These are phyloP conservation scores for Panagrolaimus sp. DNA, from an alignment of 1,140 invertebrate genomes.

Conservation along the genomic window DNA sequence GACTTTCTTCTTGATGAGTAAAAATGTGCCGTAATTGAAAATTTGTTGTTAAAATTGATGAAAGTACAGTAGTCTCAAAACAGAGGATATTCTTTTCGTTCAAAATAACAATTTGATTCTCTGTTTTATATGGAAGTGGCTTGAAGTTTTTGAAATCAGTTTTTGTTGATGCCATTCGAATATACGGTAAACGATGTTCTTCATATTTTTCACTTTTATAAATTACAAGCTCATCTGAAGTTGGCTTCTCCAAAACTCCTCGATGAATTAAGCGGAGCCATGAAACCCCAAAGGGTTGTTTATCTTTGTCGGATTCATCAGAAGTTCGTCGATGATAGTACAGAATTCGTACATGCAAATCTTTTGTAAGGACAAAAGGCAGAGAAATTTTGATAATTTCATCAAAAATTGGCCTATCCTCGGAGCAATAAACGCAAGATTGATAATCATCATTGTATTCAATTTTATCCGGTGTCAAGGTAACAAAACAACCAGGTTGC, in stretches of 20 bases:
- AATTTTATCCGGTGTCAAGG: slow-evolving; percentile 33
- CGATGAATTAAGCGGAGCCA: no score
- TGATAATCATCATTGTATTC: slow-evolving; percentile 66
- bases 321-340: slow-evolving; percentile 78
- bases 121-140: neutral
- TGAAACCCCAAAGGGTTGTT: no score
- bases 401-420: slow-evolving; percentile 83
- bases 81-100: neutral
- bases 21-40: neutral
- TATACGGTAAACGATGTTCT: slow-evolving; percentile 69
- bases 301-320: slow-evolving; percentile 69
- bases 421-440: slow-evolving; percentile 85
- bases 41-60: neutral
- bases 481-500: slow-evolving; percentile 21
- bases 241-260: slow-evolving; percentile 81
- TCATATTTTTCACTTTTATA: slow-evolving; percentile 76
- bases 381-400: slow-evolving; percentile 84
- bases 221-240: slow-evolving; percentile 78
- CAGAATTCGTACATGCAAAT: slow-evolving; percentile 80
- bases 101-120: neutral
- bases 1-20: no score
- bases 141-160: slow-evolving; percentile 61
- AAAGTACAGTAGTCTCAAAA: neutral
- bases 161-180: slow-evolving; percentile 71
- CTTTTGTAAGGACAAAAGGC: slow-evolving; percentile 75